phyloP scores from a whole-genome alignment of 2,888 invertebrate genomes.

The Rotaria macrura region DNA sequence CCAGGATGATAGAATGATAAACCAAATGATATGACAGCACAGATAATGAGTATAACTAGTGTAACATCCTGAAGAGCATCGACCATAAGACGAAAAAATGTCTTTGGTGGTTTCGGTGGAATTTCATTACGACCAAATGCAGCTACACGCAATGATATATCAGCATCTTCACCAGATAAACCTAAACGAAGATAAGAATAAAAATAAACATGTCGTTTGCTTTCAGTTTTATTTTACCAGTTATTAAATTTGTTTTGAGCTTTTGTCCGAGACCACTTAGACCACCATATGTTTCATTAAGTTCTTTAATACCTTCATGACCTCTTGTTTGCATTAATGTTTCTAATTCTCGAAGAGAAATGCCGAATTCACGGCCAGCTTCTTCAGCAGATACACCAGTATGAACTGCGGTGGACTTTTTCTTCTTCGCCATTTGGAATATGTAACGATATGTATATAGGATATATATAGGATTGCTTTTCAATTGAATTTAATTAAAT shows the following conservation, averaged over 20 bases:
- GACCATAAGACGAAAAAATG: conserved; percentile 89
- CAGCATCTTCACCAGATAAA: neutral
- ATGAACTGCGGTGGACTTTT: neutral
- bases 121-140: conserved; percentile 74
- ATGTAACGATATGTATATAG: neutral
- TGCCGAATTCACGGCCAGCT: neutral
- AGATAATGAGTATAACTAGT: conserved; percentile 87
- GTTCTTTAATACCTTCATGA: neutral
- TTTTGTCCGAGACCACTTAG: neutral
- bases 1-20: conserved; percentile 58
- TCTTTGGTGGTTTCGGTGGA: conserved; percentile 94
- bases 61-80: conserved; percentile 95
- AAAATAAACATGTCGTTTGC: neutral
- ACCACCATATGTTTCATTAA: neutral
- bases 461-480: neutral
- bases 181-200: neutral
- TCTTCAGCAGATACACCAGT: neutral
- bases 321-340: neutral
- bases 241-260: neutral
- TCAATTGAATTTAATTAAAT: neutral
- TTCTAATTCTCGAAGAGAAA: neutral
- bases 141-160: neutral
- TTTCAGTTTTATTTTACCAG: neutral
- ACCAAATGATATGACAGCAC: conserved; percentile 75
- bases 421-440: neutral